Evolutionary conservation across 2,113 vertebrate genomes (phyloP).

Genomic region (Empidonax traillii): DNA sequence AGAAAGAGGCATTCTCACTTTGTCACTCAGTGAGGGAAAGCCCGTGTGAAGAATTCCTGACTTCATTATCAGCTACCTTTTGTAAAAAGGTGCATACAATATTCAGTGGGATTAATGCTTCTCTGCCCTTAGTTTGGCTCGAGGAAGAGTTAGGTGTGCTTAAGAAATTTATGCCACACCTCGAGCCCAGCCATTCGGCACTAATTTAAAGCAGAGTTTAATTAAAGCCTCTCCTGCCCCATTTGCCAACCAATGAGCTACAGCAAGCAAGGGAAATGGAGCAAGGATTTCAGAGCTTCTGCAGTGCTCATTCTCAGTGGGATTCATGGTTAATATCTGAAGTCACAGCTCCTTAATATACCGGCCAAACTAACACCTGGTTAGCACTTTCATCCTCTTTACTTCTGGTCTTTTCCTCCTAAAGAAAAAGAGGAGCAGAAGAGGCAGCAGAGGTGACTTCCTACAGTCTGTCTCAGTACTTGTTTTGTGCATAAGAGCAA

Average conservation of each 20-base stretch:
- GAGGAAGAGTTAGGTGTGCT: background rate
- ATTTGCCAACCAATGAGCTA: constrained; percentile 33
- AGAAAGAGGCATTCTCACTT: background rate
- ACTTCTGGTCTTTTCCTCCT: background rate
- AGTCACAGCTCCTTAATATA: background rate
- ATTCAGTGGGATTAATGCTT: background rate
- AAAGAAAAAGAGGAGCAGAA: background rate
- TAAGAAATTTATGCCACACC: background rate
- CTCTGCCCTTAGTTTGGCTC: background rate
- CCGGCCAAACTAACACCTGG: background rate
- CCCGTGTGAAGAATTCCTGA: background rate
- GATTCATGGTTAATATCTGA: background rate
- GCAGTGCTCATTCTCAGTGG: background rate
- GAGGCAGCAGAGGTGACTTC: background rate
- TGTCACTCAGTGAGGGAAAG: background rate
- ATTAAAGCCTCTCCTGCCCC: constrained; percentile 41
- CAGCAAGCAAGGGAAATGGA: background rate
- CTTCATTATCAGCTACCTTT: background rate
- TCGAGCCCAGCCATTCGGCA: background rate
- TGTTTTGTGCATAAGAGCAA: background rate
- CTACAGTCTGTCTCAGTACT: background rate
- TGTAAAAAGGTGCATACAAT: background rate
- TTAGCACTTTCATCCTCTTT: background rate
- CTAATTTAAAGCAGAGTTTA: constrained; percentile 49
- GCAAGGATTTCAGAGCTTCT: background rate